Evolutionary conservation across 1,140 invertebrate genomes (phyloP).

Genomic region (Orchesella cincta): DNA sequence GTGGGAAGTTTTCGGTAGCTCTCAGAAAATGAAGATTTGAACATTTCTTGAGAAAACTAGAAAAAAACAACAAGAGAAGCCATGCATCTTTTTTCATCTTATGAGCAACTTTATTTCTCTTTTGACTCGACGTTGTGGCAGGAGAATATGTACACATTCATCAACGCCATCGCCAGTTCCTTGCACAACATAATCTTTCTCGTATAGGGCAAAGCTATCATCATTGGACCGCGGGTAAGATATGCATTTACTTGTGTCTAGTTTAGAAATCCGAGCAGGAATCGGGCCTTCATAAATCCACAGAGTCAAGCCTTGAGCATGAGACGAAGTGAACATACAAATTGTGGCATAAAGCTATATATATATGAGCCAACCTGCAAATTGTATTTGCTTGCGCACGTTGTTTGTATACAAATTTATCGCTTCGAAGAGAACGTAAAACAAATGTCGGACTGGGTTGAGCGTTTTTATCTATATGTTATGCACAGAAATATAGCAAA

Average conservation of each 20-base stretch:
- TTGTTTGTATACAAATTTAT: slow-evolving; percentile 15
- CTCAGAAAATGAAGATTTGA: no score
- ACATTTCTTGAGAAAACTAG: no score
- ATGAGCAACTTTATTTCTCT: not conserved
- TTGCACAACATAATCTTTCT: not conserved
- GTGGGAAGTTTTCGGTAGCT: no score
- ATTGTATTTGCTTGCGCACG: not conserved
- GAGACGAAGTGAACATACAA: slow-evolving; percentile 2
- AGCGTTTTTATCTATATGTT: not conserved
- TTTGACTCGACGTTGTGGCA: not conserved
- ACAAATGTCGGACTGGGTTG: not conserved
- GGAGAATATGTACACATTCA: not conserved
- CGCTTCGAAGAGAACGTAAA: not conserved
- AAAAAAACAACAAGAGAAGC: no score
- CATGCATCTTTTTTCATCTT: not conserved
- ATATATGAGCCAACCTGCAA: not conserved
- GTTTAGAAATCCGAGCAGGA: not conserved
- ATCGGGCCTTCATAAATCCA: not conserved
- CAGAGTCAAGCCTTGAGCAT: not conserved
- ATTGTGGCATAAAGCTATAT: not conserved
- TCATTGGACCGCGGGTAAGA: not conserved
- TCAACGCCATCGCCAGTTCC: slow-evolving; percentile 1
- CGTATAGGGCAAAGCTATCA: not conserved
- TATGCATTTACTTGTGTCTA: not conserved
- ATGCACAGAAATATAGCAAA: not conserved